Evolutionary conservation across 1,140 invertebrate species (phyloP), one percentile per base, ranked within the genome.

Genomic region (Anthonomus grandis): DNA sequence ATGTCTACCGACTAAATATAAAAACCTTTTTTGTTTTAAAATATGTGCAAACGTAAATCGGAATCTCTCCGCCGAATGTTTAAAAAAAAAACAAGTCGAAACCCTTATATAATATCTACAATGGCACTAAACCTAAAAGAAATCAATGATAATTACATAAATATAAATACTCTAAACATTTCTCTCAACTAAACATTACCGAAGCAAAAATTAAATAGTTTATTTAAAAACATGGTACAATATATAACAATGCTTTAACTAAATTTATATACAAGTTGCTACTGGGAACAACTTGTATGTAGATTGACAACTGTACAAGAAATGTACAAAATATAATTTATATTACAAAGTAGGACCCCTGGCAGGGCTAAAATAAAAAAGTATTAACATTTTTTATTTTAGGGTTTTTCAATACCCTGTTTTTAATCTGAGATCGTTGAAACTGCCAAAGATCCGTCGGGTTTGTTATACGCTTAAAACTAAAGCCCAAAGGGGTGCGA

Each of bases 11-110:
- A 66, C 64, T 34, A 66, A 64, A 63, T 66, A 66, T 66, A 66
- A 66, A 66, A 66, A 64, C n/a, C n/a, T n/a, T n/a, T n/a, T n/a
- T n/a, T n/a, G n/a, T 64, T 57, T 62, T 64, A 42, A 65, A 59
- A 60, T 66, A 66, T 66, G 63, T 66, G 60, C 63, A 66, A 66
- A 66, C 63, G 42, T 62, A 64, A 66, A 62, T 48, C 53, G 48
- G 53, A 52, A 63, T 59, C 24, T 56, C 56, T 65, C 47, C 60
- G 39, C n/a, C n/a, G n/a, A n/a, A n/a, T n/a, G n/a, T n/a, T 57
- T 57, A 13, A 37, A 62, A 58, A 47, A 58, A 62, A 57, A 54
- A 42, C 25, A 63, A 63, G 51, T 46, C 41, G 44, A 45, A 57
- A 41, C n/a, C 49, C 49, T 49, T 59, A 59, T 31, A 19, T 38